Evolutionary conservation across 2,888 invertebrate species (phyloP).

Genomic region (Drosophila heteroneura): DNA sequence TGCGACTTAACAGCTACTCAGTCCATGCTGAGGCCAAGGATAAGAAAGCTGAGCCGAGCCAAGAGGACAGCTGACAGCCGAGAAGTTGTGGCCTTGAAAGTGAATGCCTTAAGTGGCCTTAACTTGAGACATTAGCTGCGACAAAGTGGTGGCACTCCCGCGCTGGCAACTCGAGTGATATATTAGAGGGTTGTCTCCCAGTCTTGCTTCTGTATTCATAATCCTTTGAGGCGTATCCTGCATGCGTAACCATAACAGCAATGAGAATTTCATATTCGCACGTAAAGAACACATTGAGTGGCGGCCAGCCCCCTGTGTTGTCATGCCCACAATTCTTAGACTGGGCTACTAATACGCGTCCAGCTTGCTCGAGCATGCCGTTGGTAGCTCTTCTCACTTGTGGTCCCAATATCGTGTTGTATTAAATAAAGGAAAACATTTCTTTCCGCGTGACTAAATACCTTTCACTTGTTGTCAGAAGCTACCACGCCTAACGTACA

Average conservation of each 20-base stretch:
- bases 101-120: slow-evolving; percentile 64
- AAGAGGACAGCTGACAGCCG: slow-evolving; percentile 1
- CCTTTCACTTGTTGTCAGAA: slow-evolving; percentile 78
- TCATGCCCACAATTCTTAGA: slow-evolving; percentile 15
- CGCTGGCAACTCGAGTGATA: slow-evolving; percentile 35
- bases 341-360: slow-evolving; percentile 62
- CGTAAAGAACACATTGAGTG: slow-evolving; percentile 72
- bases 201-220: slow-evolving; percentile 37
- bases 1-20: slow-evolving; percentile 67
- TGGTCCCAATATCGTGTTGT: slow-evolving; percentile 42
- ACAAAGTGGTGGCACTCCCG: slow-evolving; percentile 59
- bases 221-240: slow-evolving; percentile 57
- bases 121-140: slow-evolving; percentile 64
- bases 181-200: slow-evolving; percentile 37
- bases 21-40: slow-evolving; percentile 54
- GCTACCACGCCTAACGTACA: slow-evolving; percentile 38
- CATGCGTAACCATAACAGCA: slow-evolving; percentile 58
- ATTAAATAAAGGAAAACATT: slow-evolving; percentile 76
- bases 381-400: slow-evolving; percentile 13
- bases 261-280: slow-evolving; percentile 73
- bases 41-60: slow-evolving; percentile 49
- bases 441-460: slow-evolving; percentile 80
- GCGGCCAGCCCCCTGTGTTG: neutral
- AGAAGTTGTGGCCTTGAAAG: slow-evolving; percentile 47
- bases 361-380: slow-evolving; percentile 61